These are phyloP conservation scores for Nymphalis urticae DNA, from an alignment of 2,888 invertebrate species.

Conservation along the genomic window DNA sequence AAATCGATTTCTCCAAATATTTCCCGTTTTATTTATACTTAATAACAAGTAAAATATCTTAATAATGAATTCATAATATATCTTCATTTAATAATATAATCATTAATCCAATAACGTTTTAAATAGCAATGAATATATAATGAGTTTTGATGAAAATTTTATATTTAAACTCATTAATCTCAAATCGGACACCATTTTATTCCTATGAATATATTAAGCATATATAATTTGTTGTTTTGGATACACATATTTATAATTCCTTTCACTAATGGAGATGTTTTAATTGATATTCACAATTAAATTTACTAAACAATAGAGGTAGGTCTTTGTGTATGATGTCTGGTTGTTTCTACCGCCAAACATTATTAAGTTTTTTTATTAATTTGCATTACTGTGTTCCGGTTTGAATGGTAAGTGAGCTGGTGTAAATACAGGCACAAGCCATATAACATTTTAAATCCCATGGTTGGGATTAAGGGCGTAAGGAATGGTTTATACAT, in stretches of 20 bases:
- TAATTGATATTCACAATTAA: neutral
- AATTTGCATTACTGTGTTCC: no score
- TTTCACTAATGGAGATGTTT: neutral
- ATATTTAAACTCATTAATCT: constrained; percentile 43
- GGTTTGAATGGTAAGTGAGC: no score
- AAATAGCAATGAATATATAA: constrained; percentile 67
- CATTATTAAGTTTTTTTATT: no score
- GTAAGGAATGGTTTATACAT: no score
- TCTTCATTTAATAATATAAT: constrained; percentile 44
- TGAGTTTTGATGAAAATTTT: constrained; percentile 52
- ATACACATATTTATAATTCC: neutral
- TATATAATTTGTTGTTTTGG: neutral
- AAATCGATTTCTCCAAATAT: neutral
- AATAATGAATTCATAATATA: constrained; percentile 19
- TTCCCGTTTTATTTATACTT: neutral
- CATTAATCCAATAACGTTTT: constrained; percentile 63
- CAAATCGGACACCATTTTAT: constrained; percentile 47
- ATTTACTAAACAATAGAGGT: neutral
- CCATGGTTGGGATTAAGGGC: no score
- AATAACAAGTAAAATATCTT: constrained; percentile 13
- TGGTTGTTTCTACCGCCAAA: no score
- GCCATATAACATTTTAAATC: no score
- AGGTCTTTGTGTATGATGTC: no score
- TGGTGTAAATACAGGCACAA: no score
- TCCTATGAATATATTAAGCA: constrained; percentile 53